Base-by-base conservation (phyloP, 2,113 vertebrate species). In the Hystrix brachyura region DNA sequence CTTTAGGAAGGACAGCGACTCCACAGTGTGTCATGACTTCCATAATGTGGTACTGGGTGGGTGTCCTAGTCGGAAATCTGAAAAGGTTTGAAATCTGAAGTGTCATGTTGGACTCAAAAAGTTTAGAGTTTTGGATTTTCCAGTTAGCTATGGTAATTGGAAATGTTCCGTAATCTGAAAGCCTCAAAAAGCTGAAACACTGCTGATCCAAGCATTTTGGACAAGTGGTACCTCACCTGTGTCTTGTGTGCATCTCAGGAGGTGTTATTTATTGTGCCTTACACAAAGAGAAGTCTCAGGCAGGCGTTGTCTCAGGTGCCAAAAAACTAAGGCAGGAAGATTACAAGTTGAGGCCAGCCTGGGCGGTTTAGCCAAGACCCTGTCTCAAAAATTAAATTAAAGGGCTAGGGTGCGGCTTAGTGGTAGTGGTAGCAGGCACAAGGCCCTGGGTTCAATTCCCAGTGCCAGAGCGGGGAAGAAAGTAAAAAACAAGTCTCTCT, bases 1-100 rank as follows among this genome's bases (percentile, higher is more conserved):
- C 65, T 95, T 62, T 64, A 55, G 64, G 43, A 32, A 67, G 65
- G 34, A 48, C 60, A 34, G 32, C 13, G 46, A 13, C 59, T n/a
- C 11, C 4, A 0, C 5, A 14, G 64, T 25, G n/a, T 25, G 27
- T 12, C 4, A 0, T 32, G 15, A 60, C 51, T 84, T 12, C 2
- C 7, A 0, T 43, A 19, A 59, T 7, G 27, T 21, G 51, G 12
- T 55, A 0, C 34, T 51, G n/a, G 34, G 27, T 18, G 46, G 23
- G 8, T 32, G 14, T 34, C n/a, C 18, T 7, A 3, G 14, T 81
- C 34, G 5, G 13, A 82, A n/a, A 60, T 25, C 46, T 17, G 12
- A 65, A 80, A 71, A 27, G 12, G 43, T 18, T 12, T 13, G 25
- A 46, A 60, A 32, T 88, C 53, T 62, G 43, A 51, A 48, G 5